Evolutionary conservation across 2,888 invertebrate genomes (phyloP).

Genomic region (Prosapia bicincta): DNA sequence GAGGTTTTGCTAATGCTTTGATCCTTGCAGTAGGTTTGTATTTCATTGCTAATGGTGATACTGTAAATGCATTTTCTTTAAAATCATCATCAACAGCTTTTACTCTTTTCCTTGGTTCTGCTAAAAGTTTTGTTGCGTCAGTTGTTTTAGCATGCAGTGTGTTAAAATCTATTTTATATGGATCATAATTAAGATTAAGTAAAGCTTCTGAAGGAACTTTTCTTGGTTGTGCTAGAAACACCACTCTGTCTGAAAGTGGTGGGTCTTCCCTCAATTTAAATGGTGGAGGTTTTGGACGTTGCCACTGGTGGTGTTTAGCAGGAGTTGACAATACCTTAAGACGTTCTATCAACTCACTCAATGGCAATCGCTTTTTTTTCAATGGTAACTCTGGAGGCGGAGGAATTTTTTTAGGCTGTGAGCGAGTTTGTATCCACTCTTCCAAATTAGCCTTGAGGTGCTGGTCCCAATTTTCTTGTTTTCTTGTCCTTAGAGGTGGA

Average conservation of each 20-base stretch:
- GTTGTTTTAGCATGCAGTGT: neutral
- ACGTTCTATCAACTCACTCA: neutral
- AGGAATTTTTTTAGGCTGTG: neutral
- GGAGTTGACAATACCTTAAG: neutral
- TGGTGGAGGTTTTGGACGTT: neutral
- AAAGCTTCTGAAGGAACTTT: constrained; percentile 3
- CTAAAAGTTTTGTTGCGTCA: neutral
- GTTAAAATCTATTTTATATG: neutral
- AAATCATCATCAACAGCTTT: constrained; percentile 10
- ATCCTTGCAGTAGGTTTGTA: neutral
- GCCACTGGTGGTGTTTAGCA: neutral
- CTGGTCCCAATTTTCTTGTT: neutral
- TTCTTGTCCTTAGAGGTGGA: neutral
- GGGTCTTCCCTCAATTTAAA: neutral
- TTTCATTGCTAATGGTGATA: neutral
- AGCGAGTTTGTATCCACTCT: neutral
- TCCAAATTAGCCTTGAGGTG: neutral
- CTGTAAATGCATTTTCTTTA: constrained; percentile 6
- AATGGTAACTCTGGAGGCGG: neutral
- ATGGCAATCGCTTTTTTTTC: neutral
- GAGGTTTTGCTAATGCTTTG: neutral
- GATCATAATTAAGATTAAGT: neutral
- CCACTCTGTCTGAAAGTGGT: neutral
- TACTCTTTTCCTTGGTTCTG: neutral
- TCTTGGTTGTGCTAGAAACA: neutral